A percentile compares a stretch with the other conserved stretches of the same genome.
phyloP scores from a whole-genome alignment of 92 coral and sea anemone genomes.

The Umimayanthus chanpuru region DNA sequence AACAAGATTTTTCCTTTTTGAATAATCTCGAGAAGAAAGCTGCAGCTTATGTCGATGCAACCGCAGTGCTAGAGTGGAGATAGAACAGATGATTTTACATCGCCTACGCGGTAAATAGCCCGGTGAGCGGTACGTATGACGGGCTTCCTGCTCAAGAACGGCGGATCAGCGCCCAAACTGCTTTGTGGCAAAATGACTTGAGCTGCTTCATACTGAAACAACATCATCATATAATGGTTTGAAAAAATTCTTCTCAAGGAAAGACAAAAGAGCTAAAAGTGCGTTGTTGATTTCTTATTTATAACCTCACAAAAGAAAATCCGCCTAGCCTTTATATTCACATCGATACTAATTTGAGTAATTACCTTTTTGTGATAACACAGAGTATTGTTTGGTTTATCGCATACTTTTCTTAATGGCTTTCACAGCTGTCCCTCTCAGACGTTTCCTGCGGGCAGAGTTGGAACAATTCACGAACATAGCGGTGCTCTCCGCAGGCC shows the following conservation, averaged over 20 bases:
- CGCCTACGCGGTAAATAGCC: neutral
- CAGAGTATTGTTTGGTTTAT: conserved; percentile 79
- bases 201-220: neutral
- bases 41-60: neutral
- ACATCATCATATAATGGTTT: neutral
- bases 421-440: conserved; percentile 66
- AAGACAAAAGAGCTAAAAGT: neutral
- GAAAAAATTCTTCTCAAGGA: neutral
- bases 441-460: conserved; percentile 36
- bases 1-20: neutral
- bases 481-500: neutral
- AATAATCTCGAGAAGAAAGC: neutral
- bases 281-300: neutral
- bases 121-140: neutral
- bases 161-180: neutral
- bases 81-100: neutral
- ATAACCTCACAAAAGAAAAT: neutral
- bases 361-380: conserved; percentile 69
- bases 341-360: conserved; percentile 56
- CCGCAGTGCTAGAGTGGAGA: conserved; percentile 25
- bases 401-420: conserved; percentile 60
- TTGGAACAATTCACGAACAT: conserved; percentile 19
- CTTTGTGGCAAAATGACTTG: neutral
- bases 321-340: neutral
- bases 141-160: conserved; percentile 1